Base-by-base conservation (phyloP, 1,140 invertebrate species). In the Nebria ingens region DNA sequence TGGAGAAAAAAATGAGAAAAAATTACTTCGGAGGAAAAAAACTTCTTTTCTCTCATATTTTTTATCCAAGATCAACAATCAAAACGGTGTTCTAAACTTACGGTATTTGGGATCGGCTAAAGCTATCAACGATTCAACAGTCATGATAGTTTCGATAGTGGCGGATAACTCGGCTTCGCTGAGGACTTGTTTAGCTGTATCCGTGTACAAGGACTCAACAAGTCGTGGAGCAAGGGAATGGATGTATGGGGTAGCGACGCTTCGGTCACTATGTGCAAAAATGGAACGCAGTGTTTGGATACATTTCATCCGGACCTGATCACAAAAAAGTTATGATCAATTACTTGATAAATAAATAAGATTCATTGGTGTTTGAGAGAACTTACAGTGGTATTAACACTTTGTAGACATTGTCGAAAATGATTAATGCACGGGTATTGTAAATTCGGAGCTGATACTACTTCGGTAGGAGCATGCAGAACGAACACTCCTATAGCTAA, bases 391-490 rank as follows among this genome's bases (percentile, higher is more conserved):
- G 83, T 73, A 68, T 85, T 82, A 6, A 79, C 70, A 13, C 83
- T 87, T 65, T 93, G 86, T 58, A 97, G 80, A 62, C 89, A 88
- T 60, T 91, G 87, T 51, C 89, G 79, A 67, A 96, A 93, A 60
- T 96, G 84, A 75, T 97, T 94, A 59, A 97, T 89, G 65, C 90
- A 93, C 1, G 93, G 93, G 74, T 91, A 92, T 68, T 92, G 88
- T 21, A 98, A 70, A 63, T 90, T 87, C 1, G 86, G 84, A 6
- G 85, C 82, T 25, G 79, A 75, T 9, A 87, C 81, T 9, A 93
- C 85, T 57, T 85, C 78, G 2, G 84, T 76, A 0, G 88, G 84
- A 11, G 88, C 85, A 63, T 90, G 84, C 4, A 91, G 78, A 50
- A 95, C 81, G 65, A 97, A 89, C 1, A 94, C 88, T 12, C 88